Evolutionary conservation across 1,140 invertebrate genomes (phyloP).

Genomic region (Drosophila willistoni): DNA sequence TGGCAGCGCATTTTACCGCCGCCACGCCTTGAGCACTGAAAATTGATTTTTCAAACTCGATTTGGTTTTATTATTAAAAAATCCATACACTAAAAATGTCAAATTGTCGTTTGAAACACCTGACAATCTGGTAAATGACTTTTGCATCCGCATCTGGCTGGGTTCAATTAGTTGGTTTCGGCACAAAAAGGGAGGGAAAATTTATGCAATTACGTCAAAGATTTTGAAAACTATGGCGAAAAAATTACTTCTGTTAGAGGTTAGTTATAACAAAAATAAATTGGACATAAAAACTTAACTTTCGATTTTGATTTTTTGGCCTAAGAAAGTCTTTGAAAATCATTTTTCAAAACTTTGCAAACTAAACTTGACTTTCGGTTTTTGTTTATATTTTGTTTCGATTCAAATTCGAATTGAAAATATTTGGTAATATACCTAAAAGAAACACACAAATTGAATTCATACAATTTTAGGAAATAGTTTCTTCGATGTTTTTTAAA

Average conservation of each 20-base stretch:
- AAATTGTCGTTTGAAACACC: constrained; percentile 61
- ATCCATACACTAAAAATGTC: constrained; percentile 40
- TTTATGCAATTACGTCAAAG: constrained; percentile 16
- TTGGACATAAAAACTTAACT: neutral
- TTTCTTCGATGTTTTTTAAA: too few relatives aligned
- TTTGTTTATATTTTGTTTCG: too few relatives aligned
- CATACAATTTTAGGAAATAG: too few relatives aligned
- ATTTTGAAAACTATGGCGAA: neutral
- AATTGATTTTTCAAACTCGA: constrained; percentile 62
- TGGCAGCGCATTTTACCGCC: constrained; percentile 11
- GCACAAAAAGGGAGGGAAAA: constrained; percentile 30
- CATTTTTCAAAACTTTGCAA: too few relatives aligned
- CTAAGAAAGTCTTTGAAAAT: too few relatives aligned
- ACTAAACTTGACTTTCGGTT: too few relatives aligned
- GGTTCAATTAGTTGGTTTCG: constrained; percentile 33
- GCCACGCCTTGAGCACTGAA: constrained; percentile 36
- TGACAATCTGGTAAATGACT: constrained; percentile 47
- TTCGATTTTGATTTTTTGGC: neutral
- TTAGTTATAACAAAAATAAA: neutral
- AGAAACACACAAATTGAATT: too few relatives aligned
- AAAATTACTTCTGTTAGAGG: neutral
- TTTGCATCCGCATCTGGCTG: constrained; percentile 29
- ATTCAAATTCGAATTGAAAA: too few relatives aligned
- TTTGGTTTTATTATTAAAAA: constrained; percentile 58
- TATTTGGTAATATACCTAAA: too few relatives aligned